Evolutionary conservation across 2,797 vertebrate species (phyloP).

Genomic region (Ctenopoma kingsleyae): DNA sequence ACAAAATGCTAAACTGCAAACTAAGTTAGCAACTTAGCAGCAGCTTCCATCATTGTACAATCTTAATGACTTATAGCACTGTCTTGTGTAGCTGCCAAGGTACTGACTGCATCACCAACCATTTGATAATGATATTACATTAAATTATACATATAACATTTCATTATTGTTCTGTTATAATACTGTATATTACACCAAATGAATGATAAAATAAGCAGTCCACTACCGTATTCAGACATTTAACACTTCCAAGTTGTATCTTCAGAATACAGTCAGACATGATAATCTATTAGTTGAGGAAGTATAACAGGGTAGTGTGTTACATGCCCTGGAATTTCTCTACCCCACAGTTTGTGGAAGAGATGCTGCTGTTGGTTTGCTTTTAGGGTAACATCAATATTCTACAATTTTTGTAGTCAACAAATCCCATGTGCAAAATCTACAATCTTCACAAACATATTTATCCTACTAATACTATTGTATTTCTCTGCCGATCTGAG

Average conservation of each 20-base stretch:
- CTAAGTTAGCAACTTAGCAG: neutral
- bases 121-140: neutral
- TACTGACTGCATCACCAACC: neutral
- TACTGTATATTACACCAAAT: neutral
- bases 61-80: neutral
- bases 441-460: too few relatives aligned
- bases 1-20: neutral
- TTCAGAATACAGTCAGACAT: neutral
- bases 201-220: too few relatives aligned
- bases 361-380: neutral
- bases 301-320: conserved; percentile 14
- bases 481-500: too few relatives aligned
- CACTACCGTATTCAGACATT: neutral
- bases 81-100: too few relatives aligned
- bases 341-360: neutral
- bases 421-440: too few relatives aligned
- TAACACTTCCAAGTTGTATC: neutral
- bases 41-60: neutral
- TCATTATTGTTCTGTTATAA: neutral
- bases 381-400: too few relatives aligned
- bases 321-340: conserved; percentile 27
- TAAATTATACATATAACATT: neutral
- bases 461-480: too few relatives aligned
- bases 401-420: too few relatives aligned
- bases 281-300: conserved; percentile 3